Conservation (phyloP, 2,888 invertebrate genomes). For the Agriotes lineatus region DNA sequence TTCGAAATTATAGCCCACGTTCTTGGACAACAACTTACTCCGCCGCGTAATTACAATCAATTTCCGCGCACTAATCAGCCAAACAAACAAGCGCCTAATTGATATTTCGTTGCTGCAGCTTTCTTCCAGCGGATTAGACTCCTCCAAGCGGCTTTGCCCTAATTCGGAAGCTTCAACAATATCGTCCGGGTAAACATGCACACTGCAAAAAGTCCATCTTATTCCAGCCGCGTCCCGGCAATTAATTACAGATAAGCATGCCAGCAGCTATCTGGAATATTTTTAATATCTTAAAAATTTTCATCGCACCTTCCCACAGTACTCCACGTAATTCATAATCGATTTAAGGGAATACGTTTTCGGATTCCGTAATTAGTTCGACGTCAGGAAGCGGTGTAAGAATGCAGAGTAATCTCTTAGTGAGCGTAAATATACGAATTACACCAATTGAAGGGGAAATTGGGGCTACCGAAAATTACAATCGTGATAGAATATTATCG, state of each 20-base stretch:
- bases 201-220: too few relatives aligned
- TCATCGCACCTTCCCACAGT: slow-evolving; percentile 11
- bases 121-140: too few relatives aligned
- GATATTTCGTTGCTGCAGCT: too few relatives aligned
- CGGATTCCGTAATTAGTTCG: slow-evolving; percentile 12
- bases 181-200: too few relatives aligned
- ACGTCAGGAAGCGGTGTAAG: background rate
- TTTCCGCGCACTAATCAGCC: background rate
- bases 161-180: too few relatives aligned
- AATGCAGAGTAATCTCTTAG: background rate
- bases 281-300: slow-evolving; percentile 22
- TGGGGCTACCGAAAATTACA: too few relatives aligned
- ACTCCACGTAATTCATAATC: slow-evolving; percentile 17
- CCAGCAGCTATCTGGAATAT: slow-evolving; percentile 1
- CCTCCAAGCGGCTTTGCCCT: too few relatives aligned
- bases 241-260: slow-evolving; percentile 10
- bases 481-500: too few relatives aligned
- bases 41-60: slow-evolving; percentile 12
- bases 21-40: slow-evolving; percentile 7
- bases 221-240: too few relatives aligned
- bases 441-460: background rate
- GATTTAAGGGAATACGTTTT: slow-evolving; percentile 12
- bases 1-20: slow-evolving; percentile 22
- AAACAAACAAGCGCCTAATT: background rate
- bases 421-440: slow-evolving; percentile 1